Base-by-base conservation (phyloP, 2,113 vertebrate genomes). In the Vulpes lagopus region DNA sequence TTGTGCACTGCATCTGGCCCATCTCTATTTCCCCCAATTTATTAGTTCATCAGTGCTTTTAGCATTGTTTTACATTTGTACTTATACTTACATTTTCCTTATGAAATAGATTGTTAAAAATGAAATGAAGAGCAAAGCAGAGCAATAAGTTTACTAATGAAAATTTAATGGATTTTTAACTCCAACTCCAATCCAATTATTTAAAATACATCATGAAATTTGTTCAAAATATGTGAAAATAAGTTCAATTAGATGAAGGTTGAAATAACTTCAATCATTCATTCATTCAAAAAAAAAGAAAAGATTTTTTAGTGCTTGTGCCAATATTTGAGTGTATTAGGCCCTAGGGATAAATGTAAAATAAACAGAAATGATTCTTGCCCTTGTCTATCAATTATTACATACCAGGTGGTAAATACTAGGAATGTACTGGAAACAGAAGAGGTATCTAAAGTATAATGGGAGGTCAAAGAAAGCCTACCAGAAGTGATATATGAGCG, bases 121-220 rank as follows among this genome's bases (percentile, higher is more conserved):
- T 95, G 27, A 93, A 93, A 57, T 80, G 53, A 95, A 88, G 23
- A 35, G 17, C 5, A 76, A n/a, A 88, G 43, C 59, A 95, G 5
- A 87, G 3, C 17, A 62, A 43, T 25, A 65, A 20, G 49, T 79
- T 95, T 82, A 78, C n/a, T 57, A 32, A 95, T 43, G 60, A 55
- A 88, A 67, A 43, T 60, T 65, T 59, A 78, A 23, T 88, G 53
- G 10, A 79, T 60, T 59, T 96, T 91, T 14, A 25, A 59, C n/a
- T 80, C 51, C 79, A 86, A 76, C 73, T 3, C 19, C 11, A 76
- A 82, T 69, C n/a, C 11, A 76, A 55, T 43, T 91, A 9, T 74
- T 94, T 83, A 79, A 30, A 95, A 83, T n/a, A 19, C 9, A 53
- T 43, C 53, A 71, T 9, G 84, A 51, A 59, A 62, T 91, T 74